Evolutionary conservation across 2,113 vertebrate species (phyloP).

Genomic region (Hippocampus guttulatus): DNA sequence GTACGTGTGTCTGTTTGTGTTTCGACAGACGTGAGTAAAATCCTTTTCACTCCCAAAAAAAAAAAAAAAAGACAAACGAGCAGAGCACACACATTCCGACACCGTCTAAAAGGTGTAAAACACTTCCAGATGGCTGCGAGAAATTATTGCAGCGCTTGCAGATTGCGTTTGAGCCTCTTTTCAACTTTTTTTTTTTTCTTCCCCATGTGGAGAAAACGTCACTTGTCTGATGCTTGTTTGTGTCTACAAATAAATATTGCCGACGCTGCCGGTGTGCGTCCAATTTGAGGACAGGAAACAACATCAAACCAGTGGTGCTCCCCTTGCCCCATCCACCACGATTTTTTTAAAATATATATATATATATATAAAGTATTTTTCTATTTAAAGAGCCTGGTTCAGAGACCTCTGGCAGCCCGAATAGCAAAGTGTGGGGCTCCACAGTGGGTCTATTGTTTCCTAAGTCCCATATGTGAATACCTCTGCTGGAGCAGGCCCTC

Average conservation of each 20-base stretch:
- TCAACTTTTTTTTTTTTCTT: conserved; percentile 24
- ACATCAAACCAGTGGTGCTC: conserved; percentile 49
- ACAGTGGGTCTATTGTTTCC: conserved; percentile 77
- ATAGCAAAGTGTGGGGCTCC: conserved; percentile 59
- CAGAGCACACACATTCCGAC: conserved; percentile 62
- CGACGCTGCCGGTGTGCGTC: conserved; percentile 12
- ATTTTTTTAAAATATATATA: not conserved
- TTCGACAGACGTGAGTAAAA: conserved; percentile 19
- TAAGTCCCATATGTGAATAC: conserved; percentile 72
- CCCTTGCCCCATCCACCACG: conserved; percentile 18
- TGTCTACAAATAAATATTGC: conserved; percentile 30
- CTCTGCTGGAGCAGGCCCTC: conserved; percentile 53
- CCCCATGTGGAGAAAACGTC: conserved; percentile 23
- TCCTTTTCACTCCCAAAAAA: conserved; percentile 38
- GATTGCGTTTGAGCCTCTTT: conserved; percentile 48
- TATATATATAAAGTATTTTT: conserved; percentile 37
- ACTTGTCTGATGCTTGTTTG: conserved; percentile 35
- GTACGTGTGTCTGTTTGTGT: conserved; percentile 3
- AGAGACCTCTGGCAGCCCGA: conserved; percentile 59
- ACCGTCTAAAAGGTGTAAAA: conserved; percentile 72
- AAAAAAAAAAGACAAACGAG: conserved; percentile 50
- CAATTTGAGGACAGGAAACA: conserved; percentile 57
- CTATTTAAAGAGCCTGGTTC: conserved; percentile 68
- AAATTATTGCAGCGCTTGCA: conserved; percentile 65
- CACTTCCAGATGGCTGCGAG: conserved; percentile 72